Evolutionary conservation across 2,113 vertebrate genomes (phyloP).

Genomic region (Centropus unirufus): DNA sequence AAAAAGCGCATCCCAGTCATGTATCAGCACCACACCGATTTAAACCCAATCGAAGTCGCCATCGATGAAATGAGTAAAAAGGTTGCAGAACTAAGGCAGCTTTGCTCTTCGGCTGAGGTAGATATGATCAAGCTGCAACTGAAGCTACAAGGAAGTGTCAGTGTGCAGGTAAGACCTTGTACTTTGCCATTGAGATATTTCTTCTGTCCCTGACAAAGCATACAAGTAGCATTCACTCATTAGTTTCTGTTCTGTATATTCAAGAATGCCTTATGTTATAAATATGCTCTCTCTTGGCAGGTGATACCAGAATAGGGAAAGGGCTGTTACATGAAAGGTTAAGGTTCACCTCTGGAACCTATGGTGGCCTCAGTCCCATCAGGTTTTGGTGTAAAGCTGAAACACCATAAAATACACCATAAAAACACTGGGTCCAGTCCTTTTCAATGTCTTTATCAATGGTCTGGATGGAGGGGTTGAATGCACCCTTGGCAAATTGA

Average conservation of each 20-base stretch:
- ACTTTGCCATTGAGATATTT: neutral
- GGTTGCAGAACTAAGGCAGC: conserved; percentile 90
- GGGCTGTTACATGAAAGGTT: neutral
- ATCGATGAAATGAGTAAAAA: conserved; percentile 99
- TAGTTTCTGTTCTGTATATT: neutral
- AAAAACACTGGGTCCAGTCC: too few relatives aligned
- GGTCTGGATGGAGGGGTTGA: too few relatives aligned
- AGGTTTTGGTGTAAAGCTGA: neutral
- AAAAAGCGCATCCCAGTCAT: conserved; percentile 97
- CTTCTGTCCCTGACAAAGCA: neutral
- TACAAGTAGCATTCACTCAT: neutral
- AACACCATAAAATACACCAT: neutral
- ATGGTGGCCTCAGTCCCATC: neutral
- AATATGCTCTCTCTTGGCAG: neutral
- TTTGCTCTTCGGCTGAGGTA: conserved; percentile 91
- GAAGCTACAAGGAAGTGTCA: conserved; percentile 97
- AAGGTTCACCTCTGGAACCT: neutral
- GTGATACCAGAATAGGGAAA: neutral
- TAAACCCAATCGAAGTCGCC: conserved; percentile 98
- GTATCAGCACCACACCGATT: conserved; percentile 97
- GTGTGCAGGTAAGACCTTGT: conserved; percentile 88
- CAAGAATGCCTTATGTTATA: neutral
- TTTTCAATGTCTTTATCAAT: too few relatives aligned
- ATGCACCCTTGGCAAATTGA: too few relatives aligned
- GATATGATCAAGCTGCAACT: conserved; percentile 99